Evolutionary conservation across 2,113 vertebrate species (phyloP).

Genomic region (Crypturellus undulatus): DNA sequence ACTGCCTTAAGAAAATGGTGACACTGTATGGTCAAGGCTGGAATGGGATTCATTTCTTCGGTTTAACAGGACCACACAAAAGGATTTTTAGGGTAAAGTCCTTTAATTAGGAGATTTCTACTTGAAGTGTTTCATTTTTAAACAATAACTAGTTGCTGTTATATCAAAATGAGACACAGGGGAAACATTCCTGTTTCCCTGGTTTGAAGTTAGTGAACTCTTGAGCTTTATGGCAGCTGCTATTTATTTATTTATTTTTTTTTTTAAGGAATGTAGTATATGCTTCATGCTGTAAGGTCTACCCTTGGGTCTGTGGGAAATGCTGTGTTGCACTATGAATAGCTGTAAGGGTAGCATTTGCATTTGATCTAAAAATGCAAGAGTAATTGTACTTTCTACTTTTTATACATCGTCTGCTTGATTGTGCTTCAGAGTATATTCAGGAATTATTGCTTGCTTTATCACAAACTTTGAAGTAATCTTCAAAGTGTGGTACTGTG

Average conservation of each 20-base stretch:
- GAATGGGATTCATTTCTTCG: neutral
- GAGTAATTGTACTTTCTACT: constrained; percentile 19
- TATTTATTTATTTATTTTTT: neutral
- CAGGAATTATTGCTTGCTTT: constrained; percentile 30
- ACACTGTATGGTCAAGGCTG: neutral
- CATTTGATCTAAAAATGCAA: constrained; percentile 55
- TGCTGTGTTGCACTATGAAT: constrained; percentile 45
- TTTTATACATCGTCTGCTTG: constrained; percentile 41
- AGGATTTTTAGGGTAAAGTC: neutral
- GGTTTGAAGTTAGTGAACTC: constrained; percentile 6
- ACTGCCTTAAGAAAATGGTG: neutral
- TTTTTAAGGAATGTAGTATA: neutral
- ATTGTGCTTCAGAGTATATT: neutral
- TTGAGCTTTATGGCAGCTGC: neutral
- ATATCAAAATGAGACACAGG: neutral
- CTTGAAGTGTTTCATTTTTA: neutral
- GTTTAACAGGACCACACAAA: neutral
- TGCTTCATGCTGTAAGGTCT: constrained; percentile 2
- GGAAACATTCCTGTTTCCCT: neutral
- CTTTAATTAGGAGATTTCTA: neutral
- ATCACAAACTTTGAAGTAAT: constrained; percentile 53
- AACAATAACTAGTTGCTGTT: neutral
- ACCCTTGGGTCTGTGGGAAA: constrained; percentile 53
- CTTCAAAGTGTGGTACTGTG: neutral
- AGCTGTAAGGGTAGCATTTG: constrained; percentile 58